A percentile compares a stretch with the other conserved stretches of the same genome.
phyloP scores from a whole-genome alignment of 1,140 invertebrate genomes.

The Aphis gossypii region DNA sequence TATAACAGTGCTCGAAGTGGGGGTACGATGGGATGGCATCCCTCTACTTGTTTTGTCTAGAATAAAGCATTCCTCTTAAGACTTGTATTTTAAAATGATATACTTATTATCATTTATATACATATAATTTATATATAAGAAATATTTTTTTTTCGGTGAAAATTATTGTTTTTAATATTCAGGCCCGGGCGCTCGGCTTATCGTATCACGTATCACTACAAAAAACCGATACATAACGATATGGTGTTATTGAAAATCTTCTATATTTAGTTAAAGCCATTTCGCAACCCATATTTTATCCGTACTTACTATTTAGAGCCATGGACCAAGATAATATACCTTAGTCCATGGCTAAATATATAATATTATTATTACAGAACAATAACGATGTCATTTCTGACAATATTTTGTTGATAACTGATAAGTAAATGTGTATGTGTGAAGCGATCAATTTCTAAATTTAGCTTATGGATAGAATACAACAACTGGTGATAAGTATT shows the following conservation, averaged over 20 bases:
- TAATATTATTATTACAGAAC: background rate
- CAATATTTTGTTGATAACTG: background rate
- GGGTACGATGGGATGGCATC: background rate
- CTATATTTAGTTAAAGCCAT: background rate
- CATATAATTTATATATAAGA: background rate
- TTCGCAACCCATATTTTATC: background rate
- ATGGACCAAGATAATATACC: background rate
- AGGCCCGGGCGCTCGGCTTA: no score
- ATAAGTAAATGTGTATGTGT: background rate
- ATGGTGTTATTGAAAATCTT: no score
- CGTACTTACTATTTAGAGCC: background rate
- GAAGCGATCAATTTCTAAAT: background rate
- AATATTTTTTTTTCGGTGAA: background rate
- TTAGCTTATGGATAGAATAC: background rate
- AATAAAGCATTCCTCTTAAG: background rate
- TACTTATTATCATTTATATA: background rate
- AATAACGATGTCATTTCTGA: background rate
- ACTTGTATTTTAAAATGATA: background rate
- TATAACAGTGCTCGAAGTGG: no score
- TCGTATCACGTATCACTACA: no score
- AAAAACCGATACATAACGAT: no score
- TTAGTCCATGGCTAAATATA: background rate
- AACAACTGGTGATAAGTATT: background rate
- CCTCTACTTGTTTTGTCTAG: slow-evolving; percentile 7
- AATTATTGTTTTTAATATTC: no score